Conservation (phyloP, 2,888 invertebrate genomes). For the Drymonia ruficornis region DNA sequence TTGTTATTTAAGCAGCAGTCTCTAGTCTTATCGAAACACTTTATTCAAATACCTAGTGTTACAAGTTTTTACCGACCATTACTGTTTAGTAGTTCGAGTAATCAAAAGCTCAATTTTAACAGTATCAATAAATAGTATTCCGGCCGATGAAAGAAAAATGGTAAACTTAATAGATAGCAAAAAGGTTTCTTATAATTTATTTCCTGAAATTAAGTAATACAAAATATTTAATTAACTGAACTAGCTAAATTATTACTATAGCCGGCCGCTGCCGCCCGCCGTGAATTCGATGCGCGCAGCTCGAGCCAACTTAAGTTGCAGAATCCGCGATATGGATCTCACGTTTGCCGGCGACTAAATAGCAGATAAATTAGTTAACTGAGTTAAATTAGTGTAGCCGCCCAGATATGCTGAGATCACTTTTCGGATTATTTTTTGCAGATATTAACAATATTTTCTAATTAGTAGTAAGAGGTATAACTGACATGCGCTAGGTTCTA, state of each 20-base stretch:
- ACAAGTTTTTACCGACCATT: too few relatives aligned
- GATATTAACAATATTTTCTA: constrained; percentile 4
- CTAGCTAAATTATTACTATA: constrained; percentile 46
- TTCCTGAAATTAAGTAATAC: neutral
- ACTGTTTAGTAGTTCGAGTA: too few relatives aligned
- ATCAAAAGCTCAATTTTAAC: too few relatives aligned
- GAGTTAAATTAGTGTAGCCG: constrained; percentile 70
- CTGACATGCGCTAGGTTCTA: too few relatives aligned
- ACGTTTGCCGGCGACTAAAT: constrained; percentile 79
- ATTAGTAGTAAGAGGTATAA: too few relatives aligned
- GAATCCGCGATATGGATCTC: constrained; percentile 77
- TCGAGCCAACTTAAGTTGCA: constrained; percentile 65
- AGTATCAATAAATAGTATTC: too few relatives aligned
- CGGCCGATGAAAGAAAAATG: too few relatives aligned
- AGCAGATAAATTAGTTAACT: constrained; percentile 78
- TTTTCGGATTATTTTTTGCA: constrained; percentile 27
- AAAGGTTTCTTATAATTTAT: too few relatives aligned
- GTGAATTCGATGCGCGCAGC: constrained; percentile 65
- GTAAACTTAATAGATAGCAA: too few relatives aligned
- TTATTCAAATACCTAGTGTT: neutral
- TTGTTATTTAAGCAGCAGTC: constrained; percentile 32
- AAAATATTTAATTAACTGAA: constrained; percentile 11
- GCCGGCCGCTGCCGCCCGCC: constrained; percentile 65
- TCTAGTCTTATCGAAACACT: constrained; percentile 5
- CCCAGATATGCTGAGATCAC: constrained; percentile 45